These are phyloP conservation scores for Agapornis roseicollis DNA, from an alignment of 2,113 vertebrate species.

Conservation along the genomic window DNA sequence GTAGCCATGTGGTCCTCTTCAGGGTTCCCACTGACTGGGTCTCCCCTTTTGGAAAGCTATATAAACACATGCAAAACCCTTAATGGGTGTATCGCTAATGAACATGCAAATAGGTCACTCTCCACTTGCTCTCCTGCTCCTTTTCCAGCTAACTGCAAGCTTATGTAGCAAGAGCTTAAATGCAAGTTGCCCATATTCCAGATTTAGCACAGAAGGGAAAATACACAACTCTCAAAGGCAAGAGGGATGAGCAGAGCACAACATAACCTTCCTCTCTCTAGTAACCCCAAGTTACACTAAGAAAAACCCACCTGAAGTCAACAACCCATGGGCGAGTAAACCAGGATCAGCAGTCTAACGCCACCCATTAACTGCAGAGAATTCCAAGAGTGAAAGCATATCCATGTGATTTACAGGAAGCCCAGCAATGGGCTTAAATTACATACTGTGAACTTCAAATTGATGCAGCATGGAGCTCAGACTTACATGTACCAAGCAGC, in stretches of 20 bases:
- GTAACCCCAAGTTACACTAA: background rate
- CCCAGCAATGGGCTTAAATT: background rate
- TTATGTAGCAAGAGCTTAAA: conserved; percentile 48
- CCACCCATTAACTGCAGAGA: background rate
- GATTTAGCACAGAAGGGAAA: conserved; percentile 41
- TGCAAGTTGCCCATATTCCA: conserved; percentile 7
- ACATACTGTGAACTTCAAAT: background rate
- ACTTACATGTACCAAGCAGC: background rate
- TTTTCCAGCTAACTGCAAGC: conserved; percentile 22
- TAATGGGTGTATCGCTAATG: background rate
- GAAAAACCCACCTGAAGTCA: conserved; percentile 17
- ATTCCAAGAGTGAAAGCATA: background rate
- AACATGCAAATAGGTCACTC: conserved; percentile 46
- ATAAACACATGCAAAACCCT: conserved; percentile 30
- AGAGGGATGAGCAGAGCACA: background rate
- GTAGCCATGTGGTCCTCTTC: conserved; percentile 3
- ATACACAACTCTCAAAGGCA: conserved; percentile 29
- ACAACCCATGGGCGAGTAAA: background rate
- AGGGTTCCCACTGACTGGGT: background rate
- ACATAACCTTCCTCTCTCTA: background rate
- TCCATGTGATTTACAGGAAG: background rate
- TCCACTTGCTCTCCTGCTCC: conserved; percentile 44
- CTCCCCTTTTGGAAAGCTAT: background rate
- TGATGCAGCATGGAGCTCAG: background rate
- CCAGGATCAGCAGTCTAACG: background rate